phyloP scores from a whole-genome alignment of 2,797 vertebrate genomes.

The Sciaenops ocellatus region DNA sequence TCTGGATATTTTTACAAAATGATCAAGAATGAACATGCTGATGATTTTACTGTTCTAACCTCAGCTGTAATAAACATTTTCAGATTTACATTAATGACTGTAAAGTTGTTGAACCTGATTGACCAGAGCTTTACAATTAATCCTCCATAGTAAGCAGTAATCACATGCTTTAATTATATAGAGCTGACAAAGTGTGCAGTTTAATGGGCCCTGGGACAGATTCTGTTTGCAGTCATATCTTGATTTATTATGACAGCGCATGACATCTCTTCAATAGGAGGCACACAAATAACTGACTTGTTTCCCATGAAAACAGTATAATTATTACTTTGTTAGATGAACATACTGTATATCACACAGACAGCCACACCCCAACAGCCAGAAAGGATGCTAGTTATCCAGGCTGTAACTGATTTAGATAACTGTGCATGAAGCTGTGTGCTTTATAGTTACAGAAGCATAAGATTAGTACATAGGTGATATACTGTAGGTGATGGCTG shows the following conservation, averaged over 20 bases:
- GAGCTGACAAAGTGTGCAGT: not conserved
- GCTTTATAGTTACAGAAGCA: slow-evolving; percentile 39
- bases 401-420: slow-evolving; percentile 19
- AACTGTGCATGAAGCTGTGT: slow-evolving; percentile 40
- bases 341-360: slow-evolving; percentile 19
- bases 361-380: slow-evolving; percentile 14
- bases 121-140: not conserved
- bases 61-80: not conserved
- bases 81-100: not conserved
- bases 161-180: not conserved
- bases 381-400: slow-evolving; percentile 4
- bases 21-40: too few species aligned
- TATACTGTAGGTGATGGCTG: not conserved
- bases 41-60: too few species aligned
- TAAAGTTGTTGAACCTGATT: not conserved
- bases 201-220: not conserved
- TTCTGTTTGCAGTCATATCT: not conserved
- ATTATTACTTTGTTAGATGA: not conserved
- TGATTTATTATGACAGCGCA: slow-evolving; percentile 4
- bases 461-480: slow-evolving; percentile 7
- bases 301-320: slow-evolving; percentile 10
- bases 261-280: slow-evolving; percentile 4
- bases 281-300: slow-evolving; percentile 3
- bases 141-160: not conserved
- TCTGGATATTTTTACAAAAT: too few species aligned